Evolutionary conservation across 1,140 invertebrate genomes (phyloP), one percentile per base, ranked within the genome.

Genomic region (Drosophila parvula): DNA sequence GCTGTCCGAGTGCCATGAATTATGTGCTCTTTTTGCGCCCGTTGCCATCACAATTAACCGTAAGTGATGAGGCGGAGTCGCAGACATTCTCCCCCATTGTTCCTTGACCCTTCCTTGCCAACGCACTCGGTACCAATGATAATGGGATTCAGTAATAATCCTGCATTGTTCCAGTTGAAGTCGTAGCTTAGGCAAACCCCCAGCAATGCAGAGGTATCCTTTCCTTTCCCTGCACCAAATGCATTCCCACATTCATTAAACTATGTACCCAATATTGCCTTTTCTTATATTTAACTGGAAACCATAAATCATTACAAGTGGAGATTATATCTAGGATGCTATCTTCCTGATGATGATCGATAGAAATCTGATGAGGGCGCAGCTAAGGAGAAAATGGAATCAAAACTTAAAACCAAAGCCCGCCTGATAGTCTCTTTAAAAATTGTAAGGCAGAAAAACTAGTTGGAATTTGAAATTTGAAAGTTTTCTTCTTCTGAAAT

Each of bases 21-120:
- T 82, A 85, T 86, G 75, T 81, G 58, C 75, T 32, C 47, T 59
- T 81, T 78, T 81, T 86, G 51, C 41, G 56, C 40, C 63, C 61
- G 55, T 60, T 44, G 56, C 74, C 79, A 59, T 78, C 67, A 47
- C 79, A 81, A 81, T 78, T 82, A 78, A 78, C 61, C 53, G 40
- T 81, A 81, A 81, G 68, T 76, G 79, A 74, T 62, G 74, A 68
- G 79, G 79, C 79, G 79, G 61, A 61, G 51, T 45, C 40, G 30
- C 36, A 16, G n/a, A 43, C 60, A 27, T n/a, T 16, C 43, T n/a
- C 56, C 12, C 32, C 14, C 16, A 34, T 22, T 34, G 12, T 22
- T 38, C 7, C 50, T 38, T 53, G 50, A 53, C 51, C 47, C 47
- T 7, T 8, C 38, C 11, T 8, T 44, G 41, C n/a, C n/a, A n/a